Evolutionary conservation across 1,140 invertebrate genomes (phyloP).

Genomic region (Pararge aegeria): DNA sequence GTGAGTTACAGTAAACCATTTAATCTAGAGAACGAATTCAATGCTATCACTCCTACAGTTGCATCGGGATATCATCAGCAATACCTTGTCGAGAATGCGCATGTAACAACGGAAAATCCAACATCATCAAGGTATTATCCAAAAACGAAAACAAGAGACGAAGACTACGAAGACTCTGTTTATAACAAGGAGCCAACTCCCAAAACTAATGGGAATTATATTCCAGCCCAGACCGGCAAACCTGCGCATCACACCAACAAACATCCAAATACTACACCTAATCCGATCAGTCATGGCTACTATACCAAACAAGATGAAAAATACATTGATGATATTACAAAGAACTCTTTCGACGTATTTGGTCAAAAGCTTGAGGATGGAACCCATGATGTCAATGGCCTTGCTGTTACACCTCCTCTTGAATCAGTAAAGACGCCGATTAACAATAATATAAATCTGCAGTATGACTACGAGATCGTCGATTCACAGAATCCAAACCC

Average conservation of each 20-base stretch:
- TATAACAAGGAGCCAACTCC: constrained; percentile 44
- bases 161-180: constrained; percentile 63
- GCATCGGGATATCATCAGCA: constrained; percentile 61
- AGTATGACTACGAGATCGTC: constrained; percentile 68
- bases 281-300: constrained; percentile 83
- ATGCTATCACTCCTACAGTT: constrained; percentile 70
- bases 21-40: constrained; percentile 78
- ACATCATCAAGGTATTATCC: constrained; percentile 71
- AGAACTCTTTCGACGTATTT: constrained; percentile 88
- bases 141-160: constrained; percentile 59
- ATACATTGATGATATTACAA: constrained; percentile 87
- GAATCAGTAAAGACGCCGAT: constrained; percentile 65
- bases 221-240: constrained; percentile 65
- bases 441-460: constrained; percentile 66
- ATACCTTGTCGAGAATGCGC: constrained; percentile 66
- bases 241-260: constrained; percentile 57
- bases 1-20: constrained; percentile 83
- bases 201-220: constrained; percentile 64
- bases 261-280: constrained; percentile 79
- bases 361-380: constrained; percentile 84
- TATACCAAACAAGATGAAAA: constrained; percentile 87
- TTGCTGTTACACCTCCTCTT: constrained; percentile 72
- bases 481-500: constrained; percentile 58
- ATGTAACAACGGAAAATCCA: constrained; percentile 67
- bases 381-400: constrained; percentile 77